A percentile compares a stretch with the other conserved stretches of the same genome.
Evolutionary conservation across 2,797 vertebrate genomes (phyloP).

Genomic region (Phataginus tetradactyla): DNA sequence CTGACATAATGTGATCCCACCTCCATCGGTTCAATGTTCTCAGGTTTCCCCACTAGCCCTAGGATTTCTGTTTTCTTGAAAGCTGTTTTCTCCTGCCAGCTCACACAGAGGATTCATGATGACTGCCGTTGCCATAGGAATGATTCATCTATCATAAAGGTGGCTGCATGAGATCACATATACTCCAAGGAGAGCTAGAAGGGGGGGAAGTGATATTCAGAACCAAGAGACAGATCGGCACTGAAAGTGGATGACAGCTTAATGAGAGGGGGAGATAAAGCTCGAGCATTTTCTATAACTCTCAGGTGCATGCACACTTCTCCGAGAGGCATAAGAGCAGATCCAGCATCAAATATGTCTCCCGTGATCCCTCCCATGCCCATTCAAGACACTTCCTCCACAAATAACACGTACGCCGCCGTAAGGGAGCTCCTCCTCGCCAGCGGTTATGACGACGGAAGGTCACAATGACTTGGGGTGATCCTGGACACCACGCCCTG

Average conservation of each 20-base stretch:
- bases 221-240: slow-evolving; percentile 60
- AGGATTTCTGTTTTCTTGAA: slow-evolving; percentile 46
- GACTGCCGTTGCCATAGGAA: slow-evolving; percentile 76
- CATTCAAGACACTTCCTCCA: slow-evolving; percentile 3
- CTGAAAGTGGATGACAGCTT: slow-evolving; percentile 66
- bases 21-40: not conserved
- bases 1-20: not conserved
- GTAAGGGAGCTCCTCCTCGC: not conserved
- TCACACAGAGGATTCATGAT: slow-evolving; percentile 65
- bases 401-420: not conserved
- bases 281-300: slow-evolving; percentile 7
- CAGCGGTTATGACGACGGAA: not conserved
- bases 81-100: slow-evolving; percentile 56
- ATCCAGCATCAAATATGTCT: slow-evolving; percentile 10
- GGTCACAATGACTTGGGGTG: not conserved
- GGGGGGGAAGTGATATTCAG: slow-evolving; percentile 52
- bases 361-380: not conserved
- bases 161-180: slow-evolving; percentile 76
- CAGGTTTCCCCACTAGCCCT: not conserved
- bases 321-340: not conserved
- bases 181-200: slow-evolving; percentile 61
- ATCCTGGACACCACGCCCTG: not conserved
- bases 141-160: slow-evolving; percentile 77
- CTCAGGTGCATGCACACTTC: not conserved
- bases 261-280: slow-evolving; percentile 62